Conservation (phyloP, 2,113 vertebrate species). For the Noturus placidus region DNA sequence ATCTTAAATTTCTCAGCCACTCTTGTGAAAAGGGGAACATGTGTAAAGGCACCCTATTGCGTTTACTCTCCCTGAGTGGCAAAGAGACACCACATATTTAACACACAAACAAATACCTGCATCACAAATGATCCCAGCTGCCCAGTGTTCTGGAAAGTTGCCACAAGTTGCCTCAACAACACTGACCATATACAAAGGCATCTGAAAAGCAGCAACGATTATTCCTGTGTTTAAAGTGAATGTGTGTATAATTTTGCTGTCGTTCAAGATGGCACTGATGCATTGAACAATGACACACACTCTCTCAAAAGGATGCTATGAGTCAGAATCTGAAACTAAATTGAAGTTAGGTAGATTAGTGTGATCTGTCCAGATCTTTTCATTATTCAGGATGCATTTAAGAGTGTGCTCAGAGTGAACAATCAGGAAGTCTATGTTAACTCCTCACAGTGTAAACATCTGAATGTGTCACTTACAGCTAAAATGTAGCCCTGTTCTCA, state of each 20-base stretch:
- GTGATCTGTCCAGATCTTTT: background rate
- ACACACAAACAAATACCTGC: constrained; percentile 45
- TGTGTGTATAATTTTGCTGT: background rate
- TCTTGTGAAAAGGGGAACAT: constrained; percentile 56
- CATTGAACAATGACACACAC: background rate
- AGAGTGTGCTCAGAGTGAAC: background rate
- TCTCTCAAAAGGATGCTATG: background rate
- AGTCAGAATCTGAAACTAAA: constrained; percentile 1
- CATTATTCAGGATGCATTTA: background rate
- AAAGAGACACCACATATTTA: constrained; percentile 47
- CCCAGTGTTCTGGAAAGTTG: constrained; percentile 5
- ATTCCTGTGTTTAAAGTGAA: background rate
- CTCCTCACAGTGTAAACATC: background rate
- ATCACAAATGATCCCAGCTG: constrained; percentile 29
- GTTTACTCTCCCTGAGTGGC: constrained; percentile 56
- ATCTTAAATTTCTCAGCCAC: constrained; percentile 50
- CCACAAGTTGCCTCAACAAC: constrained; percentile 20
- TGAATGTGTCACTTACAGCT: background rate
- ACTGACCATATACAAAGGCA: background rate
- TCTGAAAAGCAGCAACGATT: background rate
- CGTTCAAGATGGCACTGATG: background rate
- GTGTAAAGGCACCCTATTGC: constrained; percentile 52
- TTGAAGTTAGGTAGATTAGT: background rate
- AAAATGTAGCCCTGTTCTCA: background rate
- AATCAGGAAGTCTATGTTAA: background rate